Evolutionary conservation across 2,113 vertebrate genomes (phyloP).

Genomic region (Thinocorus orbignyianus): DNA sequence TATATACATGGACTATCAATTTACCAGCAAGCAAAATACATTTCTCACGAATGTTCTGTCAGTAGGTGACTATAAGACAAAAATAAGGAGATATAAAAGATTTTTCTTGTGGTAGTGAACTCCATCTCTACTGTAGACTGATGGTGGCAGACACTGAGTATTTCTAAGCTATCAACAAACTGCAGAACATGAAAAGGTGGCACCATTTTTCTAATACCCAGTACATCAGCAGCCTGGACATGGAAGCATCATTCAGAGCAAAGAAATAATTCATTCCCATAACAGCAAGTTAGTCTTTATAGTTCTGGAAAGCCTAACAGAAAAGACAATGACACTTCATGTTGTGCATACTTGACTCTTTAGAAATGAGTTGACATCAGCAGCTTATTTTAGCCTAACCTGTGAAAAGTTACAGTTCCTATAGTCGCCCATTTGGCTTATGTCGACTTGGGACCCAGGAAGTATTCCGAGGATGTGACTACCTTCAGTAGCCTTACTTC

Average conservation of each 20-base stretch:
- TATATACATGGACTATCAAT: neutral
- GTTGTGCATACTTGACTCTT: neutral
- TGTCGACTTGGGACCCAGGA: neutral
- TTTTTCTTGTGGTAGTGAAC: neutral
- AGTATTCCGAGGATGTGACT: neutral
- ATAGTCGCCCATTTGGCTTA: neutral
- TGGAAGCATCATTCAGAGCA: neutral
- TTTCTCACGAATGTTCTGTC: neutral
- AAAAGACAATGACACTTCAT: neutral
- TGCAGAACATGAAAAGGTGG: neutral
- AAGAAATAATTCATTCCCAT: neutral
- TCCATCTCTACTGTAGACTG: neutral
- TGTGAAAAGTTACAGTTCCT: neutral
- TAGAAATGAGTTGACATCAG: neutral
- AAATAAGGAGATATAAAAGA: neutral
- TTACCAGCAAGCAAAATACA: neutral
- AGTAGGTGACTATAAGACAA: neutral
- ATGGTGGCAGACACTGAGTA: neutral
- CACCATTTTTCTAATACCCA: neutral
- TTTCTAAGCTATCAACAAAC: neutral
- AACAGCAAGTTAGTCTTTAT: neutral
- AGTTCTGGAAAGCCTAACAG: neutral
- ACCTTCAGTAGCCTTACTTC: neutral
- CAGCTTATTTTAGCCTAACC: neutral
- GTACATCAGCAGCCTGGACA: neutral